Evolutionary conservation across 2,888 invertebrate species (phyloP), one percentile per base, ranked within the genome.

Genomic region (Drosophila pullipes): DNA sequence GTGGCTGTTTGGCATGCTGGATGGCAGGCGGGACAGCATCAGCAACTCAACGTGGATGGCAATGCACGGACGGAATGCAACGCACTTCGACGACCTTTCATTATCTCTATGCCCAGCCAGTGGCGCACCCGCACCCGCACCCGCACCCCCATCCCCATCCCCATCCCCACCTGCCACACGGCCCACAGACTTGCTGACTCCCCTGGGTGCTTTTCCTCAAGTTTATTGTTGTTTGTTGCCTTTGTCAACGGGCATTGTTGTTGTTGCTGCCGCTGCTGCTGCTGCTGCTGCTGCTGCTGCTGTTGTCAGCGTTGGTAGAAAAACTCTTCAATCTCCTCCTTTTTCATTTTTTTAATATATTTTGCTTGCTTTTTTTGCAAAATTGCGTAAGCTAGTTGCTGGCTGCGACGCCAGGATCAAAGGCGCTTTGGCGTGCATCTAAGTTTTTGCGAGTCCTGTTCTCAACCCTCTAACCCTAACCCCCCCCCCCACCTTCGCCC

Each of bases 81-180:
- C 90, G 91, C 90, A 86, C 80, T 91, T 89, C 74, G 90, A 83
- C 91, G 91, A 91, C 90, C 88, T 88, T 91, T 91, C 82, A 90
- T 91, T 91, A 88, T 91, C 86, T 82, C 57, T 39, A n/a, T 41
- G 58, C 58, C 31, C 39, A 50, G 47, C 16, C 39, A 28, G 22
- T 59, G 25, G 59, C 35, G 25, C 13, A n/a, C 13, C 25, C 25
- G 30, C 37, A 30, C 5, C 30, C 35, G 25, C 13, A n/a, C 13
- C 25, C 25, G 30, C 37, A 30, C 5, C 30, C 28, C 31, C 66
- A 33, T 1, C 1, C 2, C 9, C 31, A 5, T 22, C 2, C 4
- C 22, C 30, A 0, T 1, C 5, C 7, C 22, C 6, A 4, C 10
- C 33, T 35, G 33, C 13, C 33, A 13, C 31, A 1, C 5, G 39